Percentiles rank a stretch among this genome's conserved stretches.
phyloP scores from a whole-genome alignment of 2,888 invertebrate genomes.

The Acleris laterana region DNA sequence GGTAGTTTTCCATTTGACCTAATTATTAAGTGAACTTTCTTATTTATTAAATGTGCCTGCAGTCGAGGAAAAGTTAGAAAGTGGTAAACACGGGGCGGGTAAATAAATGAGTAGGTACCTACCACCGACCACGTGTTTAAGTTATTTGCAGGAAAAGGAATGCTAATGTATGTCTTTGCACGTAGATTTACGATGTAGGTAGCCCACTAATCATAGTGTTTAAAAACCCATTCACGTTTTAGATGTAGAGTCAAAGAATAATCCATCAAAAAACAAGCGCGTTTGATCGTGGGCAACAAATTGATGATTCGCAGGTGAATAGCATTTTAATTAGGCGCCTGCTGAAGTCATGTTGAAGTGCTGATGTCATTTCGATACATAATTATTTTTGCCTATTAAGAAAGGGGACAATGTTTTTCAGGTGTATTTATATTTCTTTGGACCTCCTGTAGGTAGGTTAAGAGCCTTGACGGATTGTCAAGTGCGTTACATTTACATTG shows the following conservation, averaged over 20 bases:
- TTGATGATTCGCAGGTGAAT: slow-evolving; percentile 2
- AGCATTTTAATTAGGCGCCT: slow-evolving; percentile 1
- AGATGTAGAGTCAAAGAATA: neutral
- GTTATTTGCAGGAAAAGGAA: neutral
- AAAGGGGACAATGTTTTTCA: too few species aligned
- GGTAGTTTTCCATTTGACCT: neutral
- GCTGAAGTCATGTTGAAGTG: neutral
- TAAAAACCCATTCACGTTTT: neutral
- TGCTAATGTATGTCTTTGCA: neutral
- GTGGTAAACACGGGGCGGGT: slow-evolving; percentile 17
- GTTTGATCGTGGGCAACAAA: neutral
- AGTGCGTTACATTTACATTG: too few species aligned
- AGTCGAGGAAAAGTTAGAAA: slow-evolving; percentile 19
- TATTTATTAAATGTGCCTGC: neutral
- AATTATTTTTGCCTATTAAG: neutral
- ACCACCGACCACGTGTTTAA: neutral
- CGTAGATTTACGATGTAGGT: neutral
- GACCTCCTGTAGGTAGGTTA: too few species aligned
- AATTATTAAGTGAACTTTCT: neutral
- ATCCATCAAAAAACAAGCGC: neutral
- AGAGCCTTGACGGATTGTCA: too few species aligned
- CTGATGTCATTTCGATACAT: slow-evolving; percentile 2
- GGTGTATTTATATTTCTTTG: too few species aligned
- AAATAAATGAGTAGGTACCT: neutral
- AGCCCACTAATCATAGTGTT: neutral